These are phyloP conservation scores for Petrophora chlorosata DNA, from an alignment of 2,888 invertebrate species.

Conservation along the genomic window DNA sequence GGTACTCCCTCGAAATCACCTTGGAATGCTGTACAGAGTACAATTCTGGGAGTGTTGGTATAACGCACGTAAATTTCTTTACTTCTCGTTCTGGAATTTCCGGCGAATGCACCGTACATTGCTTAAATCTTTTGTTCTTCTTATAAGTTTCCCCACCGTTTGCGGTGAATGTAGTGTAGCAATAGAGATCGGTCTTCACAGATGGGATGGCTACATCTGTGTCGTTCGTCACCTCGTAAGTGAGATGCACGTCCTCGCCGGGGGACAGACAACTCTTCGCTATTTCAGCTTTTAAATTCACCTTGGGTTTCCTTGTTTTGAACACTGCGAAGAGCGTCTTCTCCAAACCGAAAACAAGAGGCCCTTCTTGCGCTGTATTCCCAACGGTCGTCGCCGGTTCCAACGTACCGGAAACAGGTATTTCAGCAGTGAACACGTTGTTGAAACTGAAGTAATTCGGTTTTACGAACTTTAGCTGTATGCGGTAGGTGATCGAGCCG, in stretches of 20 bases:
- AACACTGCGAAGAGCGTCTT: constrained; percentile 24
- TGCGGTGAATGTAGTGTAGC: constrained; percentile 22
- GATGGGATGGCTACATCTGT: constrained; percentile 8
- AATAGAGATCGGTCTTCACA: constrained; percentile 13
- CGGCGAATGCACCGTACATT: neutral
- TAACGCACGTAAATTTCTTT: neutral
- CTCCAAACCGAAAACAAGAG: constrained; percentile 28
- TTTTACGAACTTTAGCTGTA: constrained; percentile 24
- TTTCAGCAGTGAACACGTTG: constrained; percentile 18
- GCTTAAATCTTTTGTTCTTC: neutral
- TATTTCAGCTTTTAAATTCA: constrained; percentile 28
- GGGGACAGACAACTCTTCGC: constrained; percentile 16
- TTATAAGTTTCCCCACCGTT: too few relatives aligned
- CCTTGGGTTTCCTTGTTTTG: constrained; percentile 2
- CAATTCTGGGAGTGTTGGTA: constrained; percentile 17
- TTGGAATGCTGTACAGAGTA: constrained; percentile 12
- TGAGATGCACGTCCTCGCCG: constrained; percentile 20
- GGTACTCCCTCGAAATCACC: constrained; percentile 21
- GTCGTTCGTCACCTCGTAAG: constrained; percentile 19
- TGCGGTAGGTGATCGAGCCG: constrained; percentile 22
- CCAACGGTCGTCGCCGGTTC: neutral
- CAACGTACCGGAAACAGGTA: constrained; percentile 25
- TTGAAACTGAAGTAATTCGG: constrained; percentile 24
- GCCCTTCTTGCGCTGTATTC: constrained; percentile 2
- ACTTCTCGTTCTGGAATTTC: neutral